Base-by-base conservation (phyloP, 2,888 invertebrate species). In the Parapristionchus giblindavisi region DNA sequence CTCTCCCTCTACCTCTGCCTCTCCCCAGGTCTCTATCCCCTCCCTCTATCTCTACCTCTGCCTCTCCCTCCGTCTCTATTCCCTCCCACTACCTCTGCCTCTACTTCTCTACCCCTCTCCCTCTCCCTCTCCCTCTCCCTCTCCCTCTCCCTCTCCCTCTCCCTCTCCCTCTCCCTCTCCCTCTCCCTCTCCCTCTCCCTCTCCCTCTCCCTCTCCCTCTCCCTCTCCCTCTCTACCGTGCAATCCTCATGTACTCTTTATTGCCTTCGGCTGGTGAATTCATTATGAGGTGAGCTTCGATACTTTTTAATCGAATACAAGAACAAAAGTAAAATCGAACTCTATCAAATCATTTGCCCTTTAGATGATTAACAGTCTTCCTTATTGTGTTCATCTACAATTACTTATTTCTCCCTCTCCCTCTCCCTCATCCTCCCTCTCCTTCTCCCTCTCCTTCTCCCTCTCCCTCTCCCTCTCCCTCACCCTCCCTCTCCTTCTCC, bases 351-450 rank as follows among this genome's bases (percentile, higher is more conserved):
- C n/a, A n/a, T n/a, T n/a, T n/a, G n/a, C n/a, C n/a, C n/a, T n/a
- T n/a, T n/a, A n/a, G n/a, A n/a, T n/a, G n/a, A n/a, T n/a, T n/a
- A n/a, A n/a, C n/a, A n/a, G n/a, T n/a, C n/a, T n/a, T 65, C 52
- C 56, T 32, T 71, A 56, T 71, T 58, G 56, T 36, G 32, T 56
- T 36, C 43, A 56, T 29, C 68, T 68, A 29, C 24, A 27, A 11
- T 21, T 58, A 27, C 52, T 36, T n/a, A 4, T 38, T 40, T 43
- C 66, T 21, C 29, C 48, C 66, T 8, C 43, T 38, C 43, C 56
- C 24, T 24, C 54, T 54, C n/a, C 24, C 0, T 56, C 68, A 5
- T 52, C 51, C n/a, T 4, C 8, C 3, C 1, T 27, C 2, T 34
- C 17, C 21, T 21, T 36, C 34, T 2, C 3, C 3, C 56, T 40